Percentiles rank a stretch among this genome's conserved stretches.
Evolutionary conservation across 1,140 invertebrate genomes (phyloP).

Genomic region (Oncopeltus fasciatus): DNA sequence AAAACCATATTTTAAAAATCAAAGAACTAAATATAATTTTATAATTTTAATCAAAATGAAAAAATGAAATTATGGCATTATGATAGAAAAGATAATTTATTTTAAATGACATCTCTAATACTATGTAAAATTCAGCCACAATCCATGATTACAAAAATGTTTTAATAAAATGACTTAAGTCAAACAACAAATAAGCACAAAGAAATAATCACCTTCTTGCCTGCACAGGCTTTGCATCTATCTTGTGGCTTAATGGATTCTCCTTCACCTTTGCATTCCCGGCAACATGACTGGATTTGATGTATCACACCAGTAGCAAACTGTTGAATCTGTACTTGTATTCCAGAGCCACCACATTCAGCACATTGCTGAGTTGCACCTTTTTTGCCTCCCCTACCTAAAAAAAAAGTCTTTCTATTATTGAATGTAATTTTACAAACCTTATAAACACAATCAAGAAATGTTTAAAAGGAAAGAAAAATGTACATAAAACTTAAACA

Average conservation of each 20-base stretch:
- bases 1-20: too few relatives aligned
- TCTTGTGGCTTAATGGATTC: conserved; percentile 78
- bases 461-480: not conserved
- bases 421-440: not conserved
- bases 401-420: too few relatives aligned
- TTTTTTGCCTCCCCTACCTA: conserved; percentile 78
- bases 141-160: too few relatives aligned
- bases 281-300: conserved; percentile 82
- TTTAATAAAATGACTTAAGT: too few relatives aligned
- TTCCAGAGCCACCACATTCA: conserved; percentile 78
- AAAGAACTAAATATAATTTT: too few relatives aligned
- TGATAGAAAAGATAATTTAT: too few relatives aligned
- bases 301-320: conserved; percentile 92
- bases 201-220: conserved; percentile 47
- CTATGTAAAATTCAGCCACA: too few relatives aligned
- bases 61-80: too few relatives aligned
- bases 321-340: conserved; percentile 81
- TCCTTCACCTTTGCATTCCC: conserved; percentile 75
- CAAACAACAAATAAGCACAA: too few relatives aligned
- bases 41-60: too few relatives aligned
- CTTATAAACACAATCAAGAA: not conserved
- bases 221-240: conserved; percentile 82
- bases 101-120: too few relatives aligned
- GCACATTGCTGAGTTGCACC: conserved; percentile 77
- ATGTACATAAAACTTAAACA: not conserved